Percentiles rank a stretch among this genome's conserved stretches.
Conservation (phyloP, 2,113 vertebrate species). For the Sylvia atricapilla region DNA sequence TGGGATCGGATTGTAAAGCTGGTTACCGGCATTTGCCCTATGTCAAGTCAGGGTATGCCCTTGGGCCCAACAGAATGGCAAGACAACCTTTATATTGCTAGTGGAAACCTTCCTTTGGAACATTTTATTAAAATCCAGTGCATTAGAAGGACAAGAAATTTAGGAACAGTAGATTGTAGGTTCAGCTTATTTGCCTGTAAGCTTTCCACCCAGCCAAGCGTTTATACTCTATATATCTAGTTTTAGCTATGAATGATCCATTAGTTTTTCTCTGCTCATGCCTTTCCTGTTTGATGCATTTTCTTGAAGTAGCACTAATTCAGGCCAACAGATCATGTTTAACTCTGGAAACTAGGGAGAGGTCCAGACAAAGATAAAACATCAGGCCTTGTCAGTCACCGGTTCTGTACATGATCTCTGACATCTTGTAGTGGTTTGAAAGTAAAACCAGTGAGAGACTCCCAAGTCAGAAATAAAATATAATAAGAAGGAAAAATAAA, state of each 20-base stretch:
- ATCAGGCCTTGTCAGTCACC: background rate
- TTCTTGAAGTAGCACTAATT: background rate
- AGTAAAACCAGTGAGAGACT: no score
- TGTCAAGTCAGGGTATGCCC: fast-evolving
- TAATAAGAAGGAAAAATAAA: no score
- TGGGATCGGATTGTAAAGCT: fast-evolving
- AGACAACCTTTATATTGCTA: background rate
- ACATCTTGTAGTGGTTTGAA: no score
- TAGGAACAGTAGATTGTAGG: background rate
- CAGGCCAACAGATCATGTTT: background rate
- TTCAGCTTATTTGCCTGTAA: background rate
- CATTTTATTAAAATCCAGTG: background rate
- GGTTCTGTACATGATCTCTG: background rate
- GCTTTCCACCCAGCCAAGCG: background rate
- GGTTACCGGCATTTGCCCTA: background rate
- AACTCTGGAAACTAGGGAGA: background rate
- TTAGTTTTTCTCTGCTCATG: background rate
- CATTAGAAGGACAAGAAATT: background rate
- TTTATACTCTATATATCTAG: background rate
- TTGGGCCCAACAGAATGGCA: background rate
- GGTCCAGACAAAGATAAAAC: background rate
- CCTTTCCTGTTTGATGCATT: background rate
- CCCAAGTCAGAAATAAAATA: no score
- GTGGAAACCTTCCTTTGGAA: background rate
- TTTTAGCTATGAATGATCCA: background rate